A percentile compares a stretch with the other conserved stretches of the same genome.
These are phyloP conservation scores for Agriopis leucophaearia DNA, from an alignment of 2,888 invertebrate species.

Conservation along the genomic window DNA sequence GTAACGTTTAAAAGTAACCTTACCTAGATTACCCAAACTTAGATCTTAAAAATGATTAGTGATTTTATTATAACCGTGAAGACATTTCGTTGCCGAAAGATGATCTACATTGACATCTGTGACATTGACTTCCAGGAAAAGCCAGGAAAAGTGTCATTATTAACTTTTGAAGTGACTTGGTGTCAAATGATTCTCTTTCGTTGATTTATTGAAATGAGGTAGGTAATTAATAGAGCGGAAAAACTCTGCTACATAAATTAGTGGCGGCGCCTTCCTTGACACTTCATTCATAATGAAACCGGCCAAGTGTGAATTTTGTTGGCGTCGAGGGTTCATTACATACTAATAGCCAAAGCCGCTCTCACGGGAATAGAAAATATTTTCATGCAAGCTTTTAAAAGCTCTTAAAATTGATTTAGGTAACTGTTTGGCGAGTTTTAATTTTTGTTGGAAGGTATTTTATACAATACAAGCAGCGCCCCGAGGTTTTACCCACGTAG, in stretches of 20 bases:
- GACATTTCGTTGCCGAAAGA: slow-evolving; percentile 1
- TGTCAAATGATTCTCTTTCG: slow-evolving; percentile 34
- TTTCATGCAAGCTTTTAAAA: not conserved
- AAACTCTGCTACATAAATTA: slow-evolving; percentile 34
- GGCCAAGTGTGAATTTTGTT: slow-evolving; percentile 26
- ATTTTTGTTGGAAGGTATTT: too few relatives aligned
- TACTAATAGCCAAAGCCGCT: slow-evolving; percentile 4
- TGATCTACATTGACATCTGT: too few relatives aligned
- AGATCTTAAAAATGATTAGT: not conserved
- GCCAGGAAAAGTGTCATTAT: slow-evolving; percentile 14
- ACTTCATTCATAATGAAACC: slow-evolving; percentile 34
- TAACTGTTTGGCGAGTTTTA: too few relatives aligned
- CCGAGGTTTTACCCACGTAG: too few relatives aligned
- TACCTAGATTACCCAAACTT: not conserved
- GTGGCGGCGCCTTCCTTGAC: slow-evolving; percentile 21
- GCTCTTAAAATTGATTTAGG: not conserved
- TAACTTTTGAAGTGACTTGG: slow-evolving; percentile 28
- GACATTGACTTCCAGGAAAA: slow-evolving; percentile 14
- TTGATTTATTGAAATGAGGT: slow-evolving; percentile 33
- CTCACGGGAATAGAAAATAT: slow-evolving; percentile 8
- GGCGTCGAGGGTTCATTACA: slow-evolving; percentile 12
- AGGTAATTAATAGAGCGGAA: slow-evolving; percentile 31
- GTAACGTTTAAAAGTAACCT: too few relatives aligned
- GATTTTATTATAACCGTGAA: not conserved
- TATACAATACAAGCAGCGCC: too few relatives aligned